Evolutionary conservation across 2,797 vertebrate species (phyloP), one percentile per base, ranked within the genome.

Genomic region (Tenualosa thibaudeaui): DNA sequence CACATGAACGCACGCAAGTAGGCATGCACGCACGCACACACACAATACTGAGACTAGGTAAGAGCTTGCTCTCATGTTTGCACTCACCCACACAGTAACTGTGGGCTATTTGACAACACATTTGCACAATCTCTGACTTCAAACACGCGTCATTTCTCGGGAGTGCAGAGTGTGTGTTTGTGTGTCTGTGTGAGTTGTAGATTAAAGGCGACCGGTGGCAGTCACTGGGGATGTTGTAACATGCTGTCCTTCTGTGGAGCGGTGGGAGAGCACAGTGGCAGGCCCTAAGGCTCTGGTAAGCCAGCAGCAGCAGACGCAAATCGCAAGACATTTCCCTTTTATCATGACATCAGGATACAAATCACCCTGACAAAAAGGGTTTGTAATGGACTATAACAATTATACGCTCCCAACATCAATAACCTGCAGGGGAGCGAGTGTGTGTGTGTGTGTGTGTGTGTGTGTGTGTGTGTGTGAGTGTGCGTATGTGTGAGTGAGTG

Each of bases 151-250:
- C 91, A 94, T 93, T 92, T 84, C 86, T 83, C 82, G 87, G 83
- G 88, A 91, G 89, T 85, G 85, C 86, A 86, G 90, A 12, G 90
- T 40, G 71, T 71, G 65, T 51, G 50, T 51, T 26, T 51, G 50
- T 51, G 60, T n/a, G 26, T 71, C 26, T 37, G 31, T 92, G 85
- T 93, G 92, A 93, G 94, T 95, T 92, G 88, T 87, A 93, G 91
- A 95, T 93, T 94, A 94, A 91, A 93, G 91, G 93, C 91, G 91
- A 87, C 90, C 31, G 5, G 78, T 86, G 88, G 82, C 87, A 5
- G 17, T 88, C 89, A 84, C 92, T 90, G 89, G 88, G 60, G 86
- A 89, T 68, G 84, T 86, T 86, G 91, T 90, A 92, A 91, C 90
- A 92, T 83, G 90, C 89, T 90, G 83, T 65, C 7, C 65, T 13